Evolutionary conservation across 2,888 invertebrate genomes (phyloP).

Genomic region (Himalopsyche japonica): DNA sequence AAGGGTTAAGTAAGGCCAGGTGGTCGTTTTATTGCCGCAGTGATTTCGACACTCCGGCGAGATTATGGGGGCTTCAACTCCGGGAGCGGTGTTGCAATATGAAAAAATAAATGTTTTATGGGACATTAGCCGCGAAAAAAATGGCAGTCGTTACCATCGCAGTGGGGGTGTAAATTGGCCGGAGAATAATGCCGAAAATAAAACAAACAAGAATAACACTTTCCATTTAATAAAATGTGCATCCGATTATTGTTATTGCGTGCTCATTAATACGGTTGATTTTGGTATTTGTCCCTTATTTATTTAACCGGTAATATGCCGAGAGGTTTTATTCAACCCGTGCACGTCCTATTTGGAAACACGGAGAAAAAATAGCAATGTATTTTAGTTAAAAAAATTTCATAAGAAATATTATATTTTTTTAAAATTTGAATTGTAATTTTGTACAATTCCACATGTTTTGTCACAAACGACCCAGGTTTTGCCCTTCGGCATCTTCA

Average conservation of each 20-base stretch:
- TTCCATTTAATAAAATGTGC: background rate
- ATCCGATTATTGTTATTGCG: background rate
- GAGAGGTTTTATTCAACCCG: too few species aligned
- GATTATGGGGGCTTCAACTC: background rate
- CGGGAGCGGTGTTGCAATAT: background rate
- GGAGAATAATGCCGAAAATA: background rate
- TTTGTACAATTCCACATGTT: too few species aligned
- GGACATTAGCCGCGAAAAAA: background rate
- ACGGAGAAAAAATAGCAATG: too few species aligned
- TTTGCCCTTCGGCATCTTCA: too few species aligned
- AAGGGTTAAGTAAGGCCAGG: background rate
- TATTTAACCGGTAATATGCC: too few species aligned
- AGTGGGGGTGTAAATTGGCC: background rate
- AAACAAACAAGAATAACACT: background rate
- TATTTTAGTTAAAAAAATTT: too few species aligned
- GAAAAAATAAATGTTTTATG: background rate
- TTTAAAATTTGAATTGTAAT: too few species aligned
- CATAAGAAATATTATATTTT: too few species aligned
- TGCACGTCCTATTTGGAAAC: too few species aligned
- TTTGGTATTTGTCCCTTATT: too few species aligned
- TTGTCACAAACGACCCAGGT: too few species aligned
- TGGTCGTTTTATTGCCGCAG: background rate
- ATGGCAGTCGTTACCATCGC: background rate
- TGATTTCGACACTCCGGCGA: background rate
- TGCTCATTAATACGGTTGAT: constrained; percentile 19